Evolutionary conservation across 2,113 vertebrate species (phyloP).

Genomic region (Ailurus styani): DNA sequence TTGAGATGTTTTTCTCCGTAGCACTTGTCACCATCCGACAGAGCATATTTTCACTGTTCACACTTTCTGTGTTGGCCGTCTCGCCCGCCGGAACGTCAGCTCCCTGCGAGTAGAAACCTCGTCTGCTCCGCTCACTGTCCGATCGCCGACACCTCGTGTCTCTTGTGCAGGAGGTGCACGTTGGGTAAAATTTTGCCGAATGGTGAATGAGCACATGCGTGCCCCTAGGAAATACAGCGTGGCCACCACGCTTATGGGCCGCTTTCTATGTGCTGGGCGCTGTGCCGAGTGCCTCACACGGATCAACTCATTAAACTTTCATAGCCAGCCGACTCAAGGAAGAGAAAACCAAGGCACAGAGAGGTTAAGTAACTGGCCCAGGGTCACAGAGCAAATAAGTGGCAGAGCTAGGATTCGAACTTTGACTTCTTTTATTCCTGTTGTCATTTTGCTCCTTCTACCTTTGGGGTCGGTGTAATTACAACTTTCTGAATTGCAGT

Average conservation of each 20-base stretch:
- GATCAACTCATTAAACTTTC: neutral
- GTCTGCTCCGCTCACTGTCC: neutral
- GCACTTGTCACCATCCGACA: neutral
- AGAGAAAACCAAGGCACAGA: neutral
- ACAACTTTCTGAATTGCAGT: neutral
- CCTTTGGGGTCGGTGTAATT: neutral
- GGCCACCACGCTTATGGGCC: neutral
- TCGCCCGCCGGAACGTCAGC: neutral
- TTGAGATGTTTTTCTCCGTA: no score
- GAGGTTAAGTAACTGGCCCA: neutral
- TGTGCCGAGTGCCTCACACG: neutral
- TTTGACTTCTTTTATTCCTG: neutral
- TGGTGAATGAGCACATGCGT: accelerated
- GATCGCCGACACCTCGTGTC: neutral
- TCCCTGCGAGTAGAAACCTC: neutral
- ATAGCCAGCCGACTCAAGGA: neutral
- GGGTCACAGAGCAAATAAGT: neutral
- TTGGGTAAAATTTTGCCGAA: neutral
- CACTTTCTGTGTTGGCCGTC: neutral
- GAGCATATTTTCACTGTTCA: neutral
- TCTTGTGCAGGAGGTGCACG: accelerated
- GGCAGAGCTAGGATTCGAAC: neutral
- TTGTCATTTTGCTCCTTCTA: neutral
- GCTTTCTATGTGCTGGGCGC: neutral
- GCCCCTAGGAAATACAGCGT: neutral